Base-by-base conservation (phyloP, 2,888 invertebrate genomes). In the Noctua janthina region DNA sequence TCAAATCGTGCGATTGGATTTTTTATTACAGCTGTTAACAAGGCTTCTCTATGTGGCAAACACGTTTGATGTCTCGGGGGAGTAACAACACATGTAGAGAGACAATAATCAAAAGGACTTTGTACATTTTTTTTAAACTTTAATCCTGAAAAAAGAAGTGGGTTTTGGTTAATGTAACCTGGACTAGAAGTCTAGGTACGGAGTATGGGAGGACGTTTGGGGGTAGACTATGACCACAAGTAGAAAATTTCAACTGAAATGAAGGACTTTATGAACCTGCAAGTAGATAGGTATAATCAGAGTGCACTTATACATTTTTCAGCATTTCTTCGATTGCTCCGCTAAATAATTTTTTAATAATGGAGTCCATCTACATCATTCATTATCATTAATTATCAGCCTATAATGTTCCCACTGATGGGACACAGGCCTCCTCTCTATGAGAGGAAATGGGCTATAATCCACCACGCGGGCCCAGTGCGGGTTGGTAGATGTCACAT, bases 1-100 rank as follows among this genome's bases (percentile, higher is more conserved):
- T 80, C 43, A 87, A 87, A 49, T 76, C 54, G 10, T 43, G 62
- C 62, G 71, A 78, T 81, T 87, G 66, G 73, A 39, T 66, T 87
- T 86, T 86, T 87, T 70, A 80, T 84, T 69, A 67, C 71, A 20
- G 68, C 3, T n/a, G 46, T 7, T 79, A 85, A 51, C 68, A 81
- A 75, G 80, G 68, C 17, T 69, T n/a, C 10, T 7, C 23, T 56
- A 46, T 10, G 20, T 10, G 64, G 54, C n/a, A 64, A 68, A 78
- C n/a, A 39, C 23, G 35, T 35, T 69, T 51, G 29, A 51, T 51
- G 23, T 51, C 56, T 43, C 43, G 20, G 3, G 13, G 46, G 49
- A 35, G 29, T 69, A 73, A 7, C 20, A 68, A 7, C 20, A 68
- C 59, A 62, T 59, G 20, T 59, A 51, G 29, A 17, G 49, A 20